phyloP scores from a whole-genome alignment of 2,797 vertebrate species.

The Thamnophis elegans region DNA sequence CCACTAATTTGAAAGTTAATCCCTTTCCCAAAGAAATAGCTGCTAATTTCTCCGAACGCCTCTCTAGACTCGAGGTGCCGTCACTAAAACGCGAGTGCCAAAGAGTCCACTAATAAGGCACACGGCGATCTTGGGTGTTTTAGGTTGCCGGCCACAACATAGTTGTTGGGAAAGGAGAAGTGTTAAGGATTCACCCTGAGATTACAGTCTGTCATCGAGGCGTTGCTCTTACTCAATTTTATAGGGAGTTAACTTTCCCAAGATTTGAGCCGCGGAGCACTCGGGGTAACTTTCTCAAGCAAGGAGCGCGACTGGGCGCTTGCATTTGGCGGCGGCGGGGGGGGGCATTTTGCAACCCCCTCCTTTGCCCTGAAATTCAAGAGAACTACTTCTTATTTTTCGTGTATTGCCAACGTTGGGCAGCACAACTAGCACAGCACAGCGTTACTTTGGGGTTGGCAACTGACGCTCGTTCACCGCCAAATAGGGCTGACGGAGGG shows the following conservation, averaged over 20 bases:
- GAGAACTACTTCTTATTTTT: neutral
- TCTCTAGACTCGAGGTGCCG: neutral
- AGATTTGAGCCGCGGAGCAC: neutral
- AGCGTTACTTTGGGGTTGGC: neutral
- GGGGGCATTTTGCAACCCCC: neutral
- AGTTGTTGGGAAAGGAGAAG: neutral
- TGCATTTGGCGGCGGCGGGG: neutral
- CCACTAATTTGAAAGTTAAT: neutral
- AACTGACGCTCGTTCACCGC: neutral
- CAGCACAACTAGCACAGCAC: neutral
- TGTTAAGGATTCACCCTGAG: neutral
- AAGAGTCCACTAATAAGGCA: neutral
- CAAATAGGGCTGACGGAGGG: neutral
- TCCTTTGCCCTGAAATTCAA: neutral
- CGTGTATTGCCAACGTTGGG: neutral
- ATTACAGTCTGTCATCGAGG: neutral
- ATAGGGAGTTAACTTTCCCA: neutral
- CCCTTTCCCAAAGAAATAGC: neutral
- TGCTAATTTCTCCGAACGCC: neutral
- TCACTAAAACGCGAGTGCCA: neutral
- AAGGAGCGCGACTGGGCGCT: neutral
- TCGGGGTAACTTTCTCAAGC: neutral
- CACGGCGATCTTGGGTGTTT: neutral
- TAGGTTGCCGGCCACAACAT: too few relatives aligned
- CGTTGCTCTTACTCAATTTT: neutral